These are phyloP conservation scores for Syrista parreyssii DNA, from an alignment of 2,888 invertebrate genomes.

Conservation along the genomic window DNA sequence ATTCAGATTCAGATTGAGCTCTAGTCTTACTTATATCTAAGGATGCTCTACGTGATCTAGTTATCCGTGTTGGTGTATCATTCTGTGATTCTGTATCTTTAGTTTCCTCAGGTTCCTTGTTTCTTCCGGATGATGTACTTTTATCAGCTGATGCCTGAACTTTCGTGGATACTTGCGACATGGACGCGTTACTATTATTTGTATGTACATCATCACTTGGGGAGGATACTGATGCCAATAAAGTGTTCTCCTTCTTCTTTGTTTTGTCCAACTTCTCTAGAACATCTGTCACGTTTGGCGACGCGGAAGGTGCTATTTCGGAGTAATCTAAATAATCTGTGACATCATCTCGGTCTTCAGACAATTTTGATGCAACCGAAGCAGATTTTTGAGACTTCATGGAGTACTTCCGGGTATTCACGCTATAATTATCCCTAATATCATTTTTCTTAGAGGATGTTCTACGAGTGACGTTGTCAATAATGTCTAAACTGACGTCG, in stretches of 20 bases:
- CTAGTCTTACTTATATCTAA: slow-evolving; percentile 34
- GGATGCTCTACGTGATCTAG: slow-evolving; percentile 43
- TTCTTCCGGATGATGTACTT: not conserved
- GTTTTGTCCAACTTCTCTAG: not conserved
- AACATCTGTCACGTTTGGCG: not conserved
- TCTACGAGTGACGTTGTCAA: not conserved
- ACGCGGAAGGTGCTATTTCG: not conserved
- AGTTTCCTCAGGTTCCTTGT: not conserved
- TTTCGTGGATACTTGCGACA: slow-evolving; percentile 1
- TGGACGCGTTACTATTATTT: not conserved
- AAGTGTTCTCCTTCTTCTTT: not conserved
- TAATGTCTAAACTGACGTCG: slow-evolving; percentile 21
- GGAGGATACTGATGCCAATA: not conserved
- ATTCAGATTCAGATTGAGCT: slow-evolving; percentile 11
- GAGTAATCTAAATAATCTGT: slow-evolving; percentile 1
- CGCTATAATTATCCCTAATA: not conserved
- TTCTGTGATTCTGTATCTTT: slow-evolving; percentile 3
- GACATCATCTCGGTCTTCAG: not conserved
- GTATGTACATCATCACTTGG: not conserved
- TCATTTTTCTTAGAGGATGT: not conserved
- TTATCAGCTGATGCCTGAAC: slow-evolving; percentile 4
- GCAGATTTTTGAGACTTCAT: not conserved
- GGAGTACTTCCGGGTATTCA: not conserved
- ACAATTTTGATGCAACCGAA: not conserved
- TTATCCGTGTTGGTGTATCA: slow-evolving; percentile 29